Percentiles rank a stretch among this genome's conserved stretches.
phyloP scores from a whole-genome alignment of 2,797 vertebrate genomes.

The Phyllotis vaccarum region DNA sequence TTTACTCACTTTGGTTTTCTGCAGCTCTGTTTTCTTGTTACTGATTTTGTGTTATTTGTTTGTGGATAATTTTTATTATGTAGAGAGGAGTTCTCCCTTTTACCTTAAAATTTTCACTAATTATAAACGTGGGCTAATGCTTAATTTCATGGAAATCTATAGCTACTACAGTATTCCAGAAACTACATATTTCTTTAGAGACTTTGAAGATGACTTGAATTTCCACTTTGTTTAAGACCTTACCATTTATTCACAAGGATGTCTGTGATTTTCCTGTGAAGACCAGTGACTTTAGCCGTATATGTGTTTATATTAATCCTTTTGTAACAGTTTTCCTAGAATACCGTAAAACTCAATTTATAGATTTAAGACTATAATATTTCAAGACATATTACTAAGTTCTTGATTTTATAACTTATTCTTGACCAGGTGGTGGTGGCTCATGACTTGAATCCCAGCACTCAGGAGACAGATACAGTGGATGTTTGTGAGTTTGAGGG shows the following conservation, averaged over 20 bases:
- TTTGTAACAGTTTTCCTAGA: neutral
- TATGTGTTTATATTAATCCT: neutral
- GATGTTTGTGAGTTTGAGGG: neutral
- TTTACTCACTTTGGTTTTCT: neutral
- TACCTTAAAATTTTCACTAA: constrained; percentile 32
- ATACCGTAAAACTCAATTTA: neutral
- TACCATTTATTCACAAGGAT: neutral
- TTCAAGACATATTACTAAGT: neutral
- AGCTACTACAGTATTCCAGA: neutral
- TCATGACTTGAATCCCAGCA: neutral
- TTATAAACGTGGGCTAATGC: neutral
- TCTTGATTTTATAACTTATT: neutral
- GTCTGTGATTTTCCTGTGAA: constrained; percentile 17
- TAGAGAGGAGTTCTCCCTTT: neutral
- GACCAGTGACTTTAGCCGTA: neutral
- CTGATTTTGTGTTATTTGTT: constrained; percentile 37
- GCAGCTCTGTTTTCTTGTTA: neutral
- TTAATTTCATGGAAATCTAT: neutral
- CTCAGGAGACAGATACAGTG: neutral
- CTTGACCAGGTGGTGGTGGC: neutral
- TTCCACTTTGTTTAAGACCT: neutral
- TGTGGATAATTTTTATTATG: neutral
- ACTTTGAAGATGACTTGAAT: neutral
- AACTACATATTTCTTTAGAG: neutral
- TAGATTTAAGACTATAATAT: neutral